Percentiles rank a stretch among this genome's conserved stretches.
phyloP scores from a whole-genome alignment of 2,113 vertebrate genomes.

The Macrotus californicus region DNA sequence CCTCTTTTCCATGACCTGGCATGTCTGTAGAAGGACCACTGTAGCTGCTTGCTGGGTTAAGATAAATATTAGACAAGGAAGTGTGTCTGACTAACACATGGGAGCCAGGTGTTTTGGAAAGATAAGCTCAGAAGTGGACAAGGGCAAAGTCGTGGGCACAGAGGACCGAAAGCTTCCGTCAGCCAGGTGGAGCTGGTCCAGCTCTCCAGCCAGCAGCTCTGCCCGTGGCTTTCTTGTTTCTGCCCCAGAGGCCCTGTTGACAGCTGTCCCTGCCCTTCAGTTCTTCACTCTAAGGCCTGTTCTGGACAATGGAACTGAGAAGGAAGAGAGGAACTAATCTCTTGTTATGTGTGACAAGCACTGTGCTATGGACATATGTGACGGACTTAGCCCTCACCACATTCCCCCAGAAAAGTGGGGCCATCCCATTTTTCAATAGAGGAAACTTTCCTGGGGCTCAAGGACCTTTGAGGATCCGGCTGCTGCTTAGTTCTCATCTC shows the following conservation, averaged over 20 bases:
- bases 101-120: constrained; percentile 51
- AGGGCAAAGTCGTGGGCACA: not conserved
- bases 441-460: not conserved
- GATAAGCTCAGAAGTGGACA: constrained; percentile 39
- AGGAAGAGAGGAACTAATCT: not conserved
- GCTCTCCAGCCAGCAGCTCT: not conserved
- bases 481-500: not conserved
- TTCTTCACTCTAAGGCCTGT: not conserved
- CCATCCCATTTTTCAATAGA: not conserved
- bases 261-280: not conserved
- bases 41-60: not conserved
- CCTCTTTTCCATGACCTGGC: not conserved
- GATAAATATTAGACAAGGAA: constrained; percentile 32
- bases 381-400: not conserved
- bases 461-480: not conserved
- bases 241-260: no score
- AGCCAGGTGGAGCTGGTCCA: not conserved
- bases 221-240: not conserved
- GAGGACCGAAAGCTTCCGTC: not conserved
- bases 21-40: not conserved
- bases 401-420: not conserved
- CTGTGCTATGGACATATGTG: not conserved
- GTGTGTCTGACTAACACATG: not conserved
- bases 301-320: not conserved
- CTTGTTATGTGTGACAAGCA: not conserved